A percentile compares a stretch with the other conserved stretches of the same genome.
These are phyloP conservation scores for Scaptodrosophila lebanonensis DNA, from an alignment of 1,140 invertebrate species.

Conservation along the genomic window DNA sequence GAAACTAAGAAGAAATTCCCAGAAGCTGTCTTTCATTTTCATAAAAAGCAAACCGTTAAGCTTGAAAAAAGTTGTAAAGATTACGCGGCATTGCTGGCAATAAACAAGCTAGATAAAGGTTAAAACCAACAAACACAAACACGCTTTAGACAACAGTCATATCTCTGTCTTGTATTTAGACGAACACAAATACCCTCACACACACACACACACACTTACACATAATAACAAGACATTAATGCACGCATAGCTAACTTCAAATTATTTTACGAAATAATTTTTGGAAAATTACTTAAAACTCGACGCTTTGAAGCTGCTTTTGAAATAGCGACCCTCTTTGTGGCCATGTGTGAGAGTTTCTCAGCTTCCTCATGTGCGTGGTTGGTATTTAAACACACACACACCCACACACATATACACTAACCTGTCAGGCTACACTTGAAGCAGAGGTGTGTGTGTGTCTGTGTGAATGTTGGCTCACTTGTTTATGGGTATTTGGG, in stretches of 20 bases:
- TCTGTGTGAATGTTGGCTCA: conserved; percentile 38
- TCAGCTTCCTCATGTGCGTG: too few species aligned
- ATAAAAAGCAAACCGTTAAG: too few species aligned
- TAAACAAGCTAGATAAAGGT: too few species aligned
- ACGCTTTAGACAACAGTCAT: too few species aligned
- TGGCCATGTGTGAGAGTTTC: neutral
- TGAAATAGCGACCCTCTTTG: conserved; percentile 9
- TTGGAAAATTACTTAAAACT: neutral
- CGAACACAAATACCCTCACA: too few species aligned
- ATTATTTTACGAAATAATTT: conserved; percentile 27
- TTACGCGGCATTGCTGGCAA: too few species aligned
- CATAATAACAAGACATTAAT: conserved; percentile 26
- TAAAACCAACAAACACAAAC: too few species aligned
- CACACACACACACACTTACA: neutral
- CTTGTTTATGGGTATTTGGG: conserved; percentile 66
- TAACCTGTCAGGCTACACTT: neutral
- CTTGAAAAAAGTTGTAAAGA: neutral
- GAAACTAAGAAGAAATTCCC: too few species aligned
- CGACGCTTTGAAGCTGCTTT: neutral
- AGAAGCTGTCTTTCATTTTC: too few species aligned
- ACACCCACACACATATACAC: neutral
- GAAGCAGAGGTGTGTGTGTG: neutral
- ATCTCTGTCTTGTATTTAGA: too few species aligned
- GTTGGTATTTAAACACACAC: conserved; percentile 8
- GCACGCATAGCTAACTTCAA: conserved; percentile 17